Base-by-base conservation (phyloP, 2,113 vertebrate genomes). In the Columbina picui region DNA sequence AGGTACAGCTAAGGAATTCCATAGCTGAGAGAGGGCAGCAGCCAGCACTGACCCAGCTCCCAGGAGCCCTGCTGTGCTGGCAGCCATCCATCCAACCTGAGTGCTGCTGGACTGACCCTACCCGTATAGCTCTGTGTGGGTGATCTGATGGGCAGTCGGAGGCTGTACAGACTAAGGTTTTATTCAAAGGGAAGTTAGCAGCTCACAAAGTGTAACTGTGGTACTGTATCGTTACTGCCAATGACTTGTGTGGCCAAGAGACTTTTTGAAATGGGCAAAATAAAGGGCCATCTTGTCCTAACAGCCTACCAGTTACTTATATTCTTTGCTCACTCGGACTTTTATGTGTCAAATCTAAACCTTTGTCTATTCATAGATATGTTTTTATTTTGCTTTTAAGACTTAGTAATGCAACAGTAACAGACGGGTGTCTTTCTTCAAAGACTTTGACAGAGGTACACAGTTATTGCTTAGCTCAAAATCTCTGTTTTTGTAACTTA, bases 121-220 rank as follows among this genome's bases (percentile, higher is more conserved):
- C 56, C 55, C 1, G 0, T 27, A 11, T 5, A 34, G 30, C 5
- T 1, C 26, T 43, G 43, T 39, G 15, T 30, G 12, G 26, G 55
- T 39, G 29, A 25, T 64, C n/a, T 86, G 55, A 15, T 0, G 0
- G 64, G 17, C 21, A 36, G 16, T 6, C 45, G 30, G 39, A 57
- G 30, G 29, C 43, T 0, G 2, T 36, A 32, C 38, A 50, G 29
- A 19, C 32, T 19, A 36, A 75, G 21, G 8, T 64, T 69, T 78
- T 55, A 20, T 32, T 69, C 53, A 49, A 18, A 76, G 67, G 45
- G 47, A 69, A 49, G 50, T 78, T 69, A 68, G 9, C 39, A n/a
- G 5, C 25, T 57, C n/a, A 69, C 9, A 21, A 15, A 38, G 7
- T 15, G 16, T 30, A 36, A 18, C 30, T 57, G 11, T 50, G 19